Evolutionary conservation across 1,140 invertebrate species (phyloP), one percentile per base, ranked within the genome.

Genomic region (Rhysida immarginata): DNA sequence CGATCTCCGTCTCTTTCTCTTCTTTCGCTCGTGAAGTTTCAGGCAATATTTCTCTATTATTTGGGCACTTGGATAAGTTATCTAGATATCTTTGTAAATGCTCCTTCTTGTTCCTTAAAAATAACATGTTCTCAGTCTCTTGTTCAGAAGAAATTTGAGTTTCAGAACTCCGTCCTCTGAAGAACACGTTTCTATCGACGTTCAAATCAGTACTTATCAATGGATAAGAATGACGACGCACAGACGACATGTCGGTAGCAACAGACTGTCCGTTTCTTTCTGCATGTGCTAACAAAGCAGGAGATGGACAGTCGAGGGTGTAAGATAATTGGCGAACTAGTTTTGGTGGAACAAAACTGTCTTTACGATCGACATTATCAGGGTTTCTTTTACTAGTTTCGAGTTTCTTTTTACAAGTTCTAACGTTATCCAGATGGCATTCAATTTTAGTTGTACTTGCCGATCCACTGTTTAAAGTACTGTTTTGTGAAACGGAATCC

Each of bases 291-390:
- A 35, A 2, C 8, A 56, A 26, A 5, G 48, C 55, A 26, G 55
- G 55, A 27, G 45, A 50, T 18, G 55, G 55, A 26, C 26, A 3
- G 3, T 56, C 55, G 2, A 56, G 25, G 26, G 55, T 56, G 45
- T 56, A 56, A 5, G 55, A 56, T 2, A 8, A 11, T 29, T 46
- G 52, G 2, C 53, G 53, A 11, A 54, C 27, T 5, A 8, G 26
- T 5, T 8, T 46, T 35, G 5, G 5, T 35, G 5, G 29, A 35
- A 16, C 29, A 5, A 35, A 35, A 35, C 29, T 35, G n/a, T n/a
- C n/a, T n/a, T n/a, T n/a, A n/a, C n/a, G n/a, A n/a, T n/a, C n/a
- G 29, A 16, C 5, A 35, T 16, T 35, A 35, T 35, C 29, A 8
- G 5, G 5, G 16, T 35, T 35, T 35, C 20, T 46, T 46, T 11